Evolutionary conservation across 2,113 vertebrate genomes (phyloP), one percentile per base, ranked within the genome.

Genomic region (Odontophorus gujanensis): DNA sequence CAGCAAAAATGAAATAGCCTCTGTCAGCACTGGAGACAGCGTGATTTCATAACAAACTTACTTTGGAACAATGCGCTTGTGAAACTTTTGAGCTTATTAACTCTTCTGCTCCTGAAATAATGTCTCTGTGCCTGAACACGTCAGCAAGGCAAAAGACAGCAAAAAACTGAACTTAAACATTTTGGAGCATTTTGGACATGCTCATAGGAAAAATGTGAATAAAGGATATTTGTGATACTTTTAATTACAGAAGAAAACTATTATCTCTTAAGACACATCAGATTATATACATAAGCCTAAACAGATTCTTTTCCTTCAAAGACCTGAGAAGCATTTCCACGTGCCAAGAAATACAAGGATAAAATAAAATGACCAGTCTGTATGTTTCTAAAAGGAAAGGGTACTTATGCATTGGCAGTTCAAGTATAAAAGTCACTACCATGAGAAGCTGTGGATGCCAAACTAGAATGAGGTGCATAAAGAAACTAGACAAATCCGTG

Each of bases 11-110:
- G 17, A 92, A 89, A 92, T 30, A 65, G 48, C 67, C 59, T 74
- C 87, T 85, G 83, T 96, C 94, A 96, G 94, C 91, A 76, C 36
- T 28, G 72, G 81, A 95, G 89, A 85, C 81, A 83, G 25, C 6
- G 21, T 76, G 84, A 66, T 82, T 96, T 93, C 45, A 17, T 87
- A 94, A 89, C 72, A 81, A 87, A 87, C 43, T 92, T 50, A 22
- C 21, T 87, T 62, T 65, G 80, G 83, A 94, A 61, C 72, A 92
- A 43, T n/a, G 57, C 20, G 40, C 47, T 90, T 78, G 32, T 43
- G 88, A 83, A 71, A 78, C 43, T 93, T 92, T 45, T 55, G 81
- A 91, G 68, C 47, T 50, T 87, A 19, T 50, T 66, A 2, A 63
- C 40, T 85, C 62, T 78, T 34, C 85, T 75, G 10, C 57, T 55